These are phyloP conservation scores for Phenganax subtilis DNA, from an alignment of 92 coral and sea anemone species.

Conservation along the genomic window DNA sequence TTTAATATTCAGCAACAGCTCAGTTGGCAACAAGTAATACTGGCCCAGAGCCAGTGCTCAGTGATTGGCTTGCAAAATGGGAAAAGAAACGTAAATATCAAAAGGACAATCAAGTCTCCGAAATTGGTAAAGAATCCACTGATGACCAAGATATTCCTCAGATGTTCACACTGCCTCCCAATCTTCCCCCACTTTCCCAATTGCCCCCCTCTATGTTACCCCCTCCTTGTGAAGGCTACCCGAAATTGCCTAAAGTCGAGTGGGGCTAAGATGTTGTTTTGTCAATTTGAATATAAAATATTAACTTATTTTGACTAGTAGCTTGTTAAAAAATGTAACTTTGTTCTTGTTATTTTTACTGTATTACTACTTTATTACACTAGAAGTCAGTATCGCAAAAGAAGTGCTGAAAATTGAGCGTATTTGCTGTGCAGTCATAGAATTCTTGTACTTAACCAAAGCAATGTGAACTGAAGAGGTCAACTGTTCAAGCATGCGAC, in stretches of 20 bases:
- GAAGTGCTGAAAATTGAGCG: too few species aligned
- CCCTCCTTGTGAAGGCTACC: constrained; percentile 85
- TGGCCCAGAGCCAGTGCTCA: constrained; percentile 50
- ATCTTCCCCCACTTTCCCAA: constrained; percentile 68
- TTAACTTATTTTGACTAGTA: too few species aligned
- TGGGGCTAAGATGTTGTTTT: constrained; percentile 58
- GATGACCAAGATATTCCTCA: constrained; percentile 37
- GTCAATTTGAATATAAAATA: background rate
- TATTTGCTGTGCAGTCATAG: too few species aligned
- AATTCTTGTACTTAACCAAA: too few species aligned
- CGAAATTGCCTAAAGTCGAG: constrained; percentile 60
- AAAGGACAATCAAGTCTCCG: constrained; percentile 1
- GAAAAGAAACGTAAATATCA: constrained; percentile 50
- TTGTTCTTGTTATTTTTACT: too few species aligned
- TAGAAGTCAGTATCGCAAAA: too few species aligned
- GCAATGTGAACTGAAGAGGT: too few species aligned
- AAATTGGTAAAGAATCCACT: constrained; percentile 21
- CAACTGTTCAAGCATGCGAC: too few species aligned
- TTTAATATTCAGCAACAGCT: constrained; percentile 5
- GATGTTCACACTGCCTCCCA: constrained; percentile 63
- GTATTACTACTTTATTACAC: too few species aligned
- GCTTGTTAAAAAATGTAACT: too few species aligned
- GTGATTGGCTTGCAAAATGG: constrained; percentile 79
- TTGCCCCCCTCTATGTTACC: constrained; percentile 89
- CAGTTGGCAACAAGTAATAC: constrained; percentile 36